Conservation (phyloP, 2,797 vertebrate species). For the Sylvilagus floridanus region DNA sequence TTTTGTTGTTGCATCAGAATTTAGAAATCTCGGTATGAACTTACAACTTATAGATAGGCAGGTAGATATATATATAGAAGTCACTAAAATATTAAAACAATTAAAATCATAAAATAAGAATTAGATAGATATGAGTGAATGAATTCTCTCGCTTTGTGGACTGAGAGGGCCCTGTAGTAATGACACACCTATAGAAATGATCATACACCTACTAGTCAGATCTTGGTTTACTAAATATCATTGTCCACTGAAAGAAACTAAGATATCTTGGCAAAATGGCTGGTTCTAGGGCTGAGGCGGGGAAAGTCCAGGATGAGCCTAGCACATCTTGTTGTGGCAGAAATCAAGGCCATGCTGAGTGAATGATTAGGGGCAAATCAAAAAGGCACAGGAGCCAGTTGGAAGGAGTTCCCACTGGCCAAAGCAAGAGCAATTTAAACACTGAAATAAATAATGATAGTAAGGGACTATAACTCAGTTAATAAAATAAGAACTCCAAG, state of each 20-base stretch:
- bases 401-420: not conserved
- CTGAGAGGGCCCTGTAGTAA: not conserved
- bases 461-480: conserved; percentile 18
- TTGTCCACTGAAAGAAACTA: not conserved
- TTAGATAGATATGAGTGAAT: not conserved
- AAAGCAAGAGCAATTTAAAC: not conserved
- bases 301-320: not conserved
- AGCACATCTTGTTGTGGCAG: not conserved
- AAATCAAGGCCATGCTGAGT: conserved; percentile 45
- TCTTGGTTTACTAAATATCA: not conserved
- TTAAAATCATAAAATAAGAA: not conserved
- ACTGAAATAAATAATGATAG: conserved; percentile 42
- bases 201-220: not conserved
- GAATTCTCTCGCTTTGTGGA: not conserved
- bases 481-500: not conserved
- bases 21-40: not conserved
- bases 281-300: not conserved
- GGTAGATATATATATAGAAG: not conserved
- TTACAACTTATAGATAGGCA: not conserved
- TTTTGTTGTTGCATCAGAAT: conserved; percentile 14
- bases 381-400: not conserved
- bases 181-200: not conserved
- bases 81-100: not conserved
- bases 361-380: conserved; percentile 3
- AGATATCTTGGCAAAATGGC: not conserved